phyloP scores from a whole-genome alignment of 30 jellyfish, hydroid and myxozoan genomes.

The Hydractinia echinata region DNA sequence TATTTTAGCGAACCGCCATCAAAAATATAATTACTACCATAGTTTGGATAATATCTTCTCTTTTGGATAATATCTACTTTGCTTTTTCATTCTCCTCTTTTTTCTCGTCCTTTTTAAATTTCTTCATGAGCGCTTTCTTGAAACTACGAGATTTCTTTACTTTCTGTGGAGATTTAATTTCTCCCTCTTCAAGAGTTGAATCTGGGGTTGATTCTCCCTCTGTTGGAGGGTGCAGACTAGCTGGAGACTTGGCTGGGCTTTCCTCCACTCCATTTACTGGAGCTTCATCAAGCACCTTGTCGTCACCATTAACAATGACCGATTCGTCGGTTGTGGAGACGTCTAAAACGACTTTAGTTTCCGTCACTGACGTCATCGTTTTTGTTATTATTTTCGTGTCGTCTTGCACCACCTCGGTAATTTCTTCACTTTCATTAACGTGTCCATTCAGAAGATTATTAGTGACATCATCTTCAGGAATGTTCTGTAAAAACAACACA shows the following conservation, averaged over 20 bases:
- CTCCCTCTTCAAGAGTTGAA: constrained; percentile 5
- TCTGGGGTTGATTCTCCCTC: constrained; percentile 16
- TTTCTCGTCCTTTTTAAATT: constrained; percentile 56
- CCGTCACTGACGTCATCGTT: constrained; percentile 44
- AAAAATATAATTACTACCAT: no score
- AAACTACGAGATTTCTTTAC: constrained; percentile 87
- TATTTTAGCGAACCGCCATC: no score
- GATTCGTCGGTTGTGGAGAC: not conserved
- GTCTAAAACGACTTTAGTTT: constrained; percentile 60
- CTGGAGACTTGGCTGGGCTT: not conserved
- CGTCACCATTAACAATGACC: not conserved
- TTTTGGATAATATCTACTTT: no score
- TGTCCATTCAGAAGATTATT: constrained; percentile 24
- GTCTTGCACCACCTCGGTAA: constrained; percentile 46
- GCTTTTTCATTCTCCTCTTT: not conserved
- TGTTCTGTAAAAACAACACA: not conserved
- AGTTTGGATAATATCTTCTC: no score
- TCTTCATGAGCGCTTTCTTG: constrained; percentile 75
- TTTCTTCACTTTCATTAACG: constrained; percentile 12
- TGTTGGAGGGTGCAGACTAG: not conserved
- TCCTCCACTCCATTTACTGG: not conserved
- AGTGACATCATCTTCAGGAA: not conserved
- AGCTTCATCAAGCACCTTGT: not conserved
- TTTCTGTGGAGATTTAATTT: constrained; percentile 51
- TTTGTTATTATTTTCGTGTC: constrained; percentile 60